These are phyloP conservation scores for Chymomyza fuscimana DNA, from an alignment of 2,888 invertebrate genomes.

Conservation along the genomic window DNA sequence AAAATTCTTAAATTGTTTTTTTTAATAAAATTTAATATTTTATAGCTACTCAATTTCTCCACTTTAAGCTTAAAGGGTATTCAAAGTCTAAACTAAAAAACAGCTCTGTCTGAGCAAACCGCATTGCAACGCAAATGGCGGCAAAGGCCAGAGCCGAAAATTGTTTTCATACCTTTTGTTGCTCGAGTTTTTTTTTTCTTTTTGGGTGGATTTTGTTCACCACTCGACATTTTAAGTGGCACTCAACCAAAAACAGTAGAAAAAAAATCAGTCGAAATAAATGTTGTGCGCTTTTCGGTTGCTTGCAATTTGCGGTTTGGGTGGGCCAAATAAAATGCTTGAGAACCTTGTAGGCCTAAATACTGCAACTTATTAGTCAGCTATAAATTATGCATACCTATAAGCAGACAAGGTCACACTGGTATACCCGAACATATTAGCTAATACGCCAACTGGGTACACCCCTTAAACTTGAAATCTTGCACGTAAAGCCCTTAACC, in stretches of 20 bases:
- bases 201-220: constrained; percentile 39
- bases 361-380: constrained; percentile 47
- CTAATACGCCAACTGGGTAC: constrained; percentile 36
- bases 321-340: not conserved
- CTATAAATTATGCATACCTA: constrained; percentile 44
- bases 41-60: too few relatives aligned
- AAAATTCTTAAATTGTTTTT: too few relatives aligned
- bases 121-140: constrained; percentile 40
- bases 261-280: not conserved
- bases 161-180: constrained; percentile 4
- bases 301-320: not conserved
- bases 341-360: constrained; percentile 19
- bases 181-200: constrained; percentile 18
- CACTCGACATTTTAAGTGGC: constrained; percentile 56
- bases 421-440: constrained; percentile 39
- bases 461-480: not conserved
- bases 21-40: too few relatives aligned
- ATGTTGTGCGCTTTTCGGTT: not conserved
- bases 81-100: constrained; percentile 6
- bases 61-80: not conserved
- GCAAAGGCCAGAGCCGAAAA: not conserved
- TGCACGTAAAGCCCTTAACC: constrained; percentile 24
- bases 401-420: constrained; percentile 40
- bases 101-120: constrained; percentile 34
- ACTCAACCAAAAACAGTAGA: constrained; percentile 38